Base-by-base conservation (phyloP, 2,113 vertebrate genomes). In the Himantopus leucocephalus region DNA sequence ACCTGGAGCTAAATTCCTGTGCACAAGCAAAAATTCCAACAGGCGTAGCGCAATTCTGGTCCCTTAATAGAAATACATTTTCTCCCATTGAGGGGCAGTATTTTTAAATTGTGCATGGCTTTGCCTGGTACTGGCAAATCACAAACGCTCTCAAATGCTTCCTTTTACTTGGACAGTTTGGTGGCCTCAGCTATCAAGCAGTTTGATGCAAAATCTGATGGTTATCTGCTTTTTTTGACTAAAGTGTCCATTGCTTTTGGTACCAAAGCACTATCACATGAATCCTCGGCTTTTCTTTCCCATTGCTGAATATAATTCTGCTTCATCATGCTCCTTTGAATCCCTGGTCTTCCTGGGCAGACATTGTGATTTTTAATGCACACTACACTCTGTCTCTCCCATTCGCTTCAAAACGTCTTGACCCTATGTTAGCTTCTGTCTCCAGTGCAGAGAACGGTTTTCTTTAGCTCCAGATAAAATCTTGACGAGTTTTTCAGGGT, bases 11-110 rank as follows among this genome's bases (percentile, higher is more conserved):
- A 98, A 98, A 98, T 98, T 98, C 97, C 98, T 98, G 97, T 97
- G 97, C 98, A 98, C 98, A 98, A 98, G 98, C 98, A 98, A 98
- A 98, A 98, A 98, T 98, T 98, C 97, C 98, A 98, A 98, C 98
- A 98, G 97, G 98, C 95, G 6, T 97, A 98, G 98, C 96, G 78
- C 97, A 97, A 90, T 98, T 97, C 97, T 94, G 95, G 97, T 97
- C 97, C 97, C 97, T 98, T 98, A 98, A 98, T 98, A 98, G 98
- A 98, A 98, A 98, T 97, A 96, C 93, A 60, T 98, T 98, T 97
- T 96, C 94, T 98, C 97, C 97, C 97, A 96, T 98, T 4, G 96
- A 97, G 97, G 96, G 97, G 96, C 96, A 98, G 98, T 95, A 96
- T 98, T 98, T 98, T 98, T 97, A 97, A 98, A 96, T 87, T 45